These are phyloP conservation scores for Andrena haemorrhoa DNA, from an alignment of 2,888 invertebrate species.

Conservation along the genomic window DNA sequence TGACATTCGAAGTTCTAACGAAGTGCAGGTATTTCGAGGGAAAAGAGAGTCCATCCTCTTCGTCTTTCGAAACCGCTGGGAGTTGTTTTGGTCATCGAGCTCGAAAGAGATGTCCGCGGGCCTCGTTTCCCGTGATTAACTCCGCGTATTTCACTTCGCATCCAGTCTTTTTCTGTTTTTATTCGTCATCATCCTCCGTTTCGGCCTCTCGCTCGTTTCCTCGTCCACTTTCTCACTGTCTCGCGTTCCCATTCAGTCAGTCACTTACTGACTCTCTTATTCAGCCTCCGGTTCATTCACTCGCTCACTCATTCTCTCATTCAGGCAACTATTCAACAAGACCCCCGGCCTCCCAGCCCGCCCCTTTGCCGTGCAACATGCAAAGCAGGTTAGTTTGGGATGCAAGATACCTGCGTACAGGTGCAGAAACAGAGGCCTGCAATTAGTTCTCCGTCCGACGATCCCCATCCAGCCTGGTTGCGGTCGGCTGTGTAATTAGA, in stretches of 20 bases:
- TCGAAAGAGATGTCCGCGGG: not conserved
- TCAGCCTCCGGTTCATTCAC: slow-evolving; percentile 39
- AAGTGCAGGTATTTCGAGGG: too few species aligned
- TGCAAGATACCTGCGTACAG: slow-evolving; percentile 49
- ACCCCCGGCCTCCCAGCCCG: not conserved
- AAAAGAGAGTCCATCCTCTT: not conserved
- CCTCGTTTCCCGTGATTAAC: slow-evolving; percentile 2
- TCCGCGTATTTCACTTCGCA: not conserved
- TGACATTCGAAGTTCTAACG: too few species aligned
- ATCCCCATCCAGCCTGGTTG: slow-evolving; percentile 16
- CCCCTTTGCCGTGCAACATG: slow-evolving; percentile 24
- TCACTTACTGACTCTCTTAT: slow-evolving; percentile 15
- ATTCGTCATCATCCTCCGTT: not conserved
- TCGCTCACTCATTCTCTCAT: slow-evolving; percentile 37
- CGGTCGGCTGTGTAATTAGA: slow-evolving; percentile 64
- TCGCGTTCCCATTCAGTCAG: slow-evolving; percentile 26
- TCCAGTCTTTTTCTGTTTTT: not conserved
- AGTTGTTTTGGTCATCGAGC: not conserved
- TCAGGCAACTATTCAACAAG: slow-evolving; percentile 17
- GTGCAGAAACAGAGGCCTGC: slow-evolving; percentile 61
- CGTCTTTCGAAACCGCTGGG: not conserved
- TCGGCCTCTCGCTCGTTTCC: not conserved
- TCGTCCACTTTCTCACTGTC: not conserved
- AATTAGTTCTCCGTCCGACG: slow-evolving; percentile 58
- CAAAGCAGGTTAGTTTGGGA: slow-evolving; percentile 52